These are phyloP conservation scores for Papilio polytes DNA, from an alignment of 1,140 invertebrate species.

Conservation along the genomic window DNA sequence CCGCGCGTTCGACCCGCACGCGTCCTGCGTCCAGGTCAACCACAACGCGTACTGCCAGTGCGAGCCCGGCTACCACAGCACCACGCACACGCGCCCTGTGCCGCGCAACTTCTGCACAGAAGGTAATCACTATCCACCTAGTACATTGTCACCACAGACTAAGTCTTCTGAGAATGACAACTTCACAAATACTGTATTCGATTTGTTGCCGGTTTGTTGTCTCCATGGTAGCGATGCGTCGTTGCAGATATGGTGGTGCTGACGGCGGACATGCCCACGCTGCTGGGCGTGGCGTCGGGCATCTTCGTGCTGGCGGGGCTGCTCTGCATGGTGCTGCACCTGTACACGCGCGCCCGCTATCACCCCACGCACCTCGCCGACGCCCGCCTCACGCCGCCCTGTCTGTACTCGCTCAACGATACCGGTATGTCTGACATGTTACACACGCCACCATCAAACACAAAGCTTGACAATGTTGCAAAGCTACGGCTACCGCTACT, in stretches of 20 bases:
- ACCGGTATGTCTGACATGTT: slow-evolving; percentile 61
- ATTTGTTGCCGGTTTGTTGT: not conserved
- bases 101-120: slow-evolving; percentile 91
- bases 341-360: slow-evolving; percentile 89
- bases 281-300: slow-evolving; percentile 91
- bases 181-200: no score
- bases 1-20: slow-evolving; percentile 89
- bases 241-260: slow-evolving; percentile 90
- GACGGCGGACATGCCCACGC: slow-evolving; percentile 91
- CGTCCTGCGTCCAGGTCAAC: slow-evolving; percentile 91
- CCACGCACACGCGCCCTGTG: slow-evolving; percentile 88
- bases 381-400: slow-evolving; percentile 91
- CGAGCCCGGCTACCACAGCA: slow-evolving; percentile 90
- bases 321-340: slow-evolving; percentile 93
- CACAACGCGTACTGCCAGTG: slow-evolving; percentile 94
- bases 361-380: slow-evolving; percentile 91
- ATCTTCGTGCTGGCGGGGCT: slow-evolving; percentile 92
- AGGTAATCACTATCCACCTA: slow-evolving; percentile 82
- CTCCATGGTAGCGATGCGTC: not conserved
- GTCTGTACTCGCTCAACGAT: slow-evolving; percentile 91
- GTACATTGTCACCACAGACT: not conserved
- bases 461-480: not conserved
- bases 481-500: not conserved
- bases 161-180: not conserved
- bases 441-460: not conserved